These are phyloP conservation scores for Folsomia candida DNA, from an alignment of 2,888 invertebrate species.

Conservation along the genomic window DNA sequence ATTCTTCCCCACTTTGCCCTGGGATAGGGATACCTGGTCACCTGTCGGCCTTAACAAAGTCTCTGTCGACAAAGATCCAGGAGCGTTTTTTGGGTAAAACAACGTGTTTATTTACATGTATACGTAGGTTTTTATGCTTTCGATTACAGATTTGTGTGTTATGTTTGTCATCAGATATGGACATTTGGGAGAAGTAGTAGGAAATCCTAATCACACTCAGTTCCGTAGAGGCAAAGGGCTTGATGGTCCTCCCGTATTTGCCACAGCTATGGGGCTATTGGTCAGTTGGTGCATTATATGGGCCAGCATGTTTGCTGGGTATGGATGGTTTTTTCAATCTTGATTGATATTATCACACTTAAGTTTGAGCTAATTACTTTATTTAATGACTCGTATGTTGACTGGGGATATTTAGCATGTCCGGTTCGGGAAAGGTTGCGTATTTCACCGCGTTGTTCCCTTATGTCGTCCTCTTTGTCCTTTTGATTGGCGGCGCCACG, in stretches of 20 bases:
- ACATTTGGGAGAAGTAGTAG: too few relatives aligned
- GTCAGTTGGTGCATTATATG: conserved; percentile 2
- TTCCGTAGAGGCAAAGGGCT: conserved; percentile 1
- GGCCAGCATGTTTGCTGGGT: not conserved
- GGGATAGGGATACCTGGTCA: not conserved
- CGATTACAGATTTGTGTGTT: too few relatives aligned
- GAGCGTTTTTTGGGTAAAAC: not conserved
- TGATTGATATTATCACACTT: too few relatives aligned
- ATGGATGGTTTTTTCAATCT: too few relatives aligned
- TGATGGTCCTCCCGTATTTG: conserved; percentile 2
- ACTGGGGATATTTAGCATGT: too few relatives aligned
- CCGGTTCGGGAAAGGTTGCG: conserved; percentile 11
- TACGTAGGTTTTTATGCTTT: too few relatives aligned
- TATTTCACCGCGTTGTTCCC: conserved; percentile 16
- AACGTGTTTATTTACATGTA: not conserved
- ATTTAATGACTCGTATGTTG: too few relatives aligned
- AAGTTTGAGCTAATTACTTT: too few relatives aligned
- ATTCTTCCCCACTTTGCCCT: not conserved
- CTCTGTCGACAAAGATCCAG: not conserved
- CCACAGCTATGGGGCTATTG: not conserved
- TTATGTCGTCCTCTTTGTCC: not conserved
- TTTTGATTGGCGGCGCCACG: not conserved
- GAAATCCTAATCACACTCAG: not conserved
- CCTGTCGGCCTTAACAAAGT: not conserved
- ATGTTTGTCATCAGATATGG: too few relatives aligned